Percentiles rank a stretch among this genome's conserved stretches.
Evolutionary conservation across 2,113 vertebrate genomes (phyloP).

Genomic region (Pelobates fuscus): DNA sequence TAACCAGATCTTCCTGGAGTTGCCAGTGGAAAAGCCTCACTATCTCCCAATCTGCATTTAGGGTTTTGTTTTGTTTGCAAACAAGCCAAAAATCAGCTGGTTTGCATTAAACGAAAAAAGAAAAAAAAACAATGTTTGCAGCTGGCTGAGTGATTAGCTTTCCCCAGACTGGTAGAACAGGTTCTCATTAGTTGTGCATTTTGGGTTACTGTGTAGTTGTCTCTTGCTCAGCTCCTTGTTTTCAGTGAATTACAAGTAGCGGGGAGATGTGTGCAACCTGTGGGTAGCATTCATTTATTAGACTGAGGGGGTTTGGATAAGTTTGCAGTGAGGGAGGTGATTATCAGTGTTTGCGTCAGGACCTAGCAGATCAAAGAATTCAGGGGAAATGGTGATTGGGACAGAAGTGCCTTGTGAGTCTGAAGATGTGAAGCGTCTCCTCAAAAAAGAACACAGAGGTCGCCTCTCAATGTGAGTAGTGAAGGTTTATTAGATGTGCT

Average conservation of each 20-base stretch:
- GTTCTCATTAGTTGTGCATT: conserved; percentile 48
- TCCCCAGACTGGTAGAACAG: conserved; percentile 57
- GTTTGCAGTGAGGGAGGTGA: too few species aligned
- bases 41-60: too few species aligned
- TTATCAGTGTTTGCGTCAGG: too few species aligned
- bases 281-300: too few species aligned
- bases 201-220: neutral
- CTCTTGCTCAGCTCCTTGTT: neutral
- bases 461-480: conserved; percentile 60
- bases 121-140: conserved; percentile 17
- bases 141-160: conserved; percentile 48
- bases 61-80: neutral
- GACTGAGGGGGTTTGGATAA: neutral
- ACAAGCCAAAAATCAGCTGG: neutral
- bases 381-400: conserved; percentile 56
- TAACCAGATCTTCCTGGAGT: neutral
- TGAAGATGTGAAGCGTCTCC: conserved; percentile 56
- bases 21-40: neutral
- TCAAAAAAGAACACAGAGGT: conserved; percentile 56
- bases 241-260: neutral
- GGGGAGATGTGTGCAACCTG: neutral
- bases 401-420: conserved; percentile 60
- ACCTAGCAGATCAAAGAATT: neutral
- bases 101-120: neutral
- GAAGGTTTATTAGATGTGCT: neutral